Base-by-base conservation (phyloP, 2,797 vertebrate species). In the Siniperca scherzeri region DNA sequence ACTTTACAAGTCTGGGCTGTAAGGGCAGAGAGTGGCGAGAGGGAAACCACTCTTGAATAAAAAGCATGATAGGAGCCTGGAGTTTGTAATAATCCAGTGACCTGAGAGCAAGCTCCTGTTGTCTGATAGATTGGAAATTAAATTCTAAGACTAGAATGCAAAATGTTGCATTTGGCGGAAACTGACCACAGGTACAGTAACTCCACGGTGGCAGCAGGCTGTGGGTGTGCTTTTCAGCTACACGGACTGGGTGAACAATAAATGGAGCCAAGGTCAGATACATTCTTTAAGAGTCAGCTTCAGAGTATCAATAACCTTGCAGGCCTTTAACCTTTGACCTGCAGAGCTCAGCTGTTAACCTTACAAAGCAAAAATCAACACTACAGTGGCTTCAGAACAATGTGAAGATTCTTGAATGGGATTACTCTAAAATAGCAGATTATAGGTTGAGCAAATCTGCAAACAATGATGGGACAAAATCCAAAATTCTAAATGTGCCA, bases 401-500 rank as follows among this genome's bases (percentile, higher is more conserved):
- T 66, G 13, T 57, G 10, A 27, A 56, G 30, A 27, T 61, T 81
- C 36, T 74, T 60, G 7, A 66, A 53, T 33, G 22, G 42, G 33
- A 48, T 5, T 36, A 57, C 72, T 74, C 9, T 22, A 53, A 84
- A 10, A 59, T 57, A 12, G 66, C 19, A 82, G 61, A 79, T 85
- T 78, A 73, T 38, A 67, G 53, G 22, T 68, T 75, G 68, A 69
- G 72, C 62, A 81, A 85, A 81, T 87, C 81, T 78, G n/a, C 61
- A 77, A 78, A 83, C 80, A 90, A 87, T 79, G 82, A 85, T 69
- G 61, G 83, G 87, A 68, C 21, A 7, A 40, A 75, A 80, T 80
- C 80, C 79, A 82, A 83, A 42, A 22, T 14, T 42, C 21, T 0
- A 36, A 17, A 77, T 60, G n/a, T 70, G 70, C 81, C 81, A 82